Evolutionary conservation across 2,888 invertebrate genomes (phyloP), one percentile per base, ranked within the genome.

Genomic region (Holacanthella duospinosa): DNA sequence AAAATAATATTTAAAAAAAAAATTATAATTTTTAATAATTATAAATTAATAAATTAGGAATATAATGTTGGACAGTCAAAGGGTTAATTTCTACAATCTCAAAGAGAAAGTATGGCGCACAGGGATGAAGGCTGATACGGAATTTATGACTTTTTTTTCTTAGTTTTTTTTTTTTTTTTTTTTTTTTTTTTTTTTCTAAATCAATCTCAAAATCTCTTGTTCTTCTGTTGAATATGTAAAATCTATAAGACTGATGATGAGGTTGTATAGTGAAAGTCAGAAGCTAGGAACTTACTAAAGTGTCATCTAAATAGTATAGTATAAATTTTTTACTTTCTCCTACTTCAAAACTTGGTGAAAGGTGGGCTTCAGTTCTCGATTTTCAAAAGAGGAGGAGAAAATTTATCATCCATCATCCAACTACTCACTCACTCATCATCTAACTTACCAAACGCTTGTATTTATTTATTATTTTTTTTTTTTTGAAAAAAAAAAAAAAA

Each of bases 241-340:
- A 48, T 48, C 48, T 21, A 48, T 48, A 48, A 48, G 21, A 48
- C 48, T 48, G 48, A 48, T 48, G 19, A 48, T 36, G 36, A 36
- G 6, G 36, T 9, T 36, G 36, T 9, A n/a, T n/a, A 16, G 36
- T 9, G 36, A 16, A 48, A 21, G 48, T 9, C 16, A 48, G n/a
- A 48, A 21, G 6, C 36, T 9, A 6, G 36, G 36, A 36, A 16
- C 16, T 16, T 36, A 36, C 16, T 16, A 6, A 16, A 36, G 36
- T 36, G 36, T 36, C 36, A 6, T 36, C 36, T 36, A 36, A 36
- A 36, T 36, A 6, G n/a, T n/a, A n/a, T n/a, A n/a, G n/a, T n/a
- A n/a, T n/a, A 6, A 16, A 16, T 48, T 4, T 48, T 4, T 21
- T 4, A 48, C 48, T 48, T 48, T 48, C 48, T 48, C 48, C 48